A percentile compares a stretch with the other conserved stretches of the same genome.
phyloP scores from a whole-genome alignment of 2,888 invertebrate genomes.

The Loripinus fragilis region DNA sequence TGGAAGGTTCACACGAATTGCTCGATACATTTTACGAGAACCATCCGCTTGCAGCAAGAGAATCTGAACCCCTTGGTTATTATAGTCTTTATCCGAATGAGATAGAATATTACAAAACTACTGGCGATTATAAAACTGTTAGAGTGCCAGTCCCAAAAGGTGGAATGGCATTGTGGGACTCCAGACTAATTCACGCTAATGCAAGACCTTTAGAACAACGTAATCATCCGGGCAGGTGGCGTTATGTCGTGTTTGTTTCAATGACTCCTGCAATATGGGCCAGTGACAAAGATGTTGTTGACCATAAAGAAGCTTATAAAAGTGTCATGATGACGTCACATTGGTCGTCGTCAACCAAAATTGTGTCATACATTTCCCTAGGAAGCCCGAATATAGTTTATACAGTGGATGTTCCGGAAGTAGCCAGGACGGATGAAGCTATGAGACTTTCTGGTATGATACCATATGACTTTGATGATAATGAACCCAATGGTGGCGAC shows the following conservation, averaged over 20 bases:
- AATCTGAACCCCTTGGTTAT: slow-evolving; percentile 48
- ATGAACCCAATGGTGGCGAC: slow-evolving; percentile 4
- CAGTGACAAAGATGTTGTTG: slow-evolving; percentile 53
- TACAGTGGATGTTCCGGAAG: slow-evolving; percentile 2
- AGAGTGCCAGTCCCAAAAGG: slow-evolving; percentile 73
- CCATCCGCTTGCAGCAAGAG: slow-evolving; percentile 46
- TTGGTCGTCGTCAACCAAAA: slow-evolving; percentile 64
- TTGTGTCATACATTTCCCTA: not conserved
- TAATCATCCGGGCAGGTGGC: slow-evolving; percentile 64
- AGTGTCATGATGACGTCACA: slow-evolving; percentile 63
- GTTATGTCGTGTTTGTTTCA: slow-evolving; percentile 69
- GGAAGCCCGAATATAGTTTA: not conserved
- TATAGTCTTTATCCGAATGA: slow-evolving; percentile 59
- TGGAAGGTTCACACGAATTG: slow-evolving; percentile 67
- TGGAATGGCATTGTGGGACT: slow-evolving; percentile 77
- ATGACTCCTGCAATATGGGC: slow-evolving; percentile 76
- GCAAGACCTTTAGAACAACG: slow-evolving; percentile 61
- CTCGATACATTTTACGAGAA: slow-evolving; percentile 60
- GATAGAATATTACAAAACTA: slow-evolving; percentile 59
- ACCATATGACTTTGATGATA: slow-evolving; percentile 13
- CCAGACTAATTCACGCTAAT: slow-evolving; percentile 72
- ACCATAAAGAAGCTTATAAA: slow-evolving; percentile 63
- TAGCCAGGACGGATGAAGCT: slow-evolving; percentile 11
- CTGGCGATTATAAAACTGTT: slow-evolving; percentile 58
- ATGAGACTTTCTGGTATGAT: not conserved